Evolutionary conservation across 2,113 vertebrate genomes (phyloP), one percentile per base, ranked within the genome.

Genomic region (Passer domesticus): DNA sequence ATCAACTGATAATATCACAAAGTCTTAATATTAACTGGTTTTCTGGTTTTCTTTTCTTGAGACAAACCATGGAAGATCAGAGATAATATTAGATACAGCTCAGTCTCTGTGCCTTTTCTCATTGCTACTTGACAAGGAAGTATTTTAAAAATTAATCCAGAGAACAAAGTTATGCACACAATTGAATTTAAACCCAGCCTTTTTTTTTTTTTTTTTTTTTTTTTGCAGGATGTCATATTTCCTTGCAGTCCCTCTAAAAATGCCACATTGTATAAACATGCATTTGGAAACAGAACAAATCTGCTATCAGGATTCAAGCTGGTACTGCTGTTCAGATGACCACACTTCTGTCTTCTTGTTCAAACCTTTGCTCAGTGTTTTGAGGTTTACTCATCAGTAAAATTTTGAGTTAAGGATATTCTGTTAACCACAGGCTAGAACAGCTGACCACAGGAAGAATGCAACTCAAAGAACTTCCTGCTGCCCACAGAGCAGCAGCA

Each of bases 261-360:
- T 10, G 8, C 17, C 0, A 0, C 15, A 13, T 41, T 35, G n/a
- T 13, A 49, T 14, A 70, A 66, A 27, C 0, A 1, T 14, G 12
- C 9, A 52, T 43, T 50, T 56, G 31, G 72, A 90, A 89, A 39
- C 16, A 64, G 20, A 77, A 18, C n/a, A 73, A 60, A 50, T 47
- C n/a, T 74, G 35, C 31, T 39, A 35, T 11, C 7, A 27, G 8
- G 30, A 43, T 39, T 55, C 47, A 81, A 31, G 21, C 3, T 50
- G 21, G 23, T 37, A 60, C 17, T 25, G 25, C 22, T 53, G 21
- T 25, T 89, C 56, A 87, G 35, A 56, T 64, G 58, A 43, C 7
- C 35, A 66, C 31, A 21, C 16, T 56, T 84, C 18, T 35, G 15
- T 7, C 9, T 58, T 49, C 53, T 39, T 55, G 12, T 64, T 83